A percentile compares a stretch with the other conserved stretches of the same genome.
These are phyloP conservation scores for Brachyptera risi DNA, from an alignment of 2,888 invertebrate genomes.

Conservation along the genomic window DNA sequence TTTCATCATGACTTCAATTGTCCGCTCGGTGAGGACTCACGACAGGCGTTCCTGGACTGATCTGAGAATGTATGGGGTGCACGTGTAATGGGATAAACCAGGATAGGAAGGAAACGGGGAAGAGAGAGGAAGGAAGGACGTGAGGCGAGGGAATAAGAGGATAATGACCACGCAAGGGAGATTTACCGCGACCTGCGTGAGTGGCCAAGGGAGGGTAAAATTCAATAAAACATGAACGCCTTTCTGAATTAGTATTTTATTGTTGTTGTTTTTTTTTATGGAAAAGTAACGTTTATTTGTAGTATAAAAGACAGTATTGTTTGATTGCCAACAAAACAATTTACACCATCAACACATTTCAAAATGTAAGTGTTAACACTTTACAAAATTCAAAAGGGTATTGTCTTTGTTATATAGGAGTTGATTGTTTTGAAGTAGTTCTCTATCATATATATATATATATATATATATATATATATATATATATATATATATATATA, in stretches of 20 bases:
- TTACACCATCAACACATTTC: too few relatives aligned
- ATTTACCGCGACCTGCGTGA: slow-evolving; percentile 4
- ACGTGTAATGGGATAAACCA: slow-evolving; percentile 5
- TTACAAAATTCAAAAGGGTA: too few relatives aligned
- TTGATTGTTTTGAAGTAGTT: too few relatives aligned
- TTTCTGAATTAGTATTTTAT: background rate
- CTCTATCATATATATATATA: too few relatives aligned
- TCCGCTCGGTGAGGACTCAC: background rate
- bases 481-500: too few relatives aligned
- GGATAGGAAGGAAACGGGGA: background rate
- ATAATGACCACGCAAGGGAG: slow-evolving; percentile 16
- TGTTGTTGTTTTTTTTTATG: too few relatives aligned
- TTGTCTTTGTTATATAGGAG: too few relatives aligned
- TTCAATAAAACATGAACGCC: background rate
- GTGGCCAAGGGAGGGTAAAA: background rate
- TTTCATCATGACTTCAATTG: slow-evolving; percentile 4
- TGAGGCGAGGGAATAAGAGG: slow-evolving; percentile 16
- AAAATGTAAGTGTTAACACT: too few relatives aligned
- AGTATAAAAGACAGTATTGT: too few relatives aligned
- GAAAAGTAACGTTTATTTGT: too few relatives aligned
- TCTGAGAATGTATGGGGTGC: background rate
- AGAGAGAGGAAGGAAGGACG: slow-evolving; percentile 12
- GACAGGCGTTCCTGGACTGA: background rate
- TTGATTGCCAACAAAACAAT: too few relatives aligned
- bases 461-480: too few relatives aligned